Evolutionary conservation across 2,113 vertebrate species (phyloP).

Genomic region (Poeciliopsis prolifica): DNA sequence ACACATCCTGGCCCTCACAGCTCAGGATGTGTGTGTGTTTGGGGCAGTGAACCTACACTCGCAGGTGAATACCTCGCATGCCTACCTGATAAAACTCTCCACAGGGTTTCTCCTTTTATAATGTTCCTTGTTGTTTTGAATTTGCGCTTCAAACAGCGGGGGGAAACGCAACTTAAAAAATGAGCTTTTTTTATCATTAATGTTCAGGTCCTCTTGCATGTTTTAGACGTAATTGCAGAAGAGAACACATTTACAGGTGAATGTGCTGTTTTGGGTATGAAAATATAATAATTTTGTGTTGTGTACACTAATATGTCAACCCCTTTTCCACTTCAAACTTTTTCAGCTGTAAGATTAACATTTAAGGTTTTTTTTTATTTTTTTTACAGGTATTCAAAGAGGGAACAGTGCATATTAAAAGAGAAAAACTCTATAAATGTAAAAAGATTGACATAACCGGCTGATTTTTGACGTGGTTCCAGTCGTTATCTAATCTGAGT

Average conservation of each 20-base stretch:
- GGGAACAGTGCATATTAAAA: not conserved
- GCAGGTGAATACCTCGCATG: not conserved
- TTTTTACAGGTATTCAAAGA: not conserved
- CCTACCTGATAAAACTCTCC: constrained; percentile 1
- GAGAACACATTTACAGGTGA: too few species aligned
- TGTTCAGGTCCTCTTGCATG: not conserved
- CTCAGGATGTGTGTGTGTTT: constrained; percentile 6
- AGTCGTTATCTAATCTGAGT: not conserved
- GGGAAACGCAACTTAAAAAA: not conserved
- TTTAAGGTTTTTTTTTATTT: too few species aligned
- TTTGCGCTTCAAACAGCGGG: not conserved
- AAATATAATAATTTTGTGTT: too few species aligned
- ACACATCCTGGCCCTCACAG: constrained; percentile 16
- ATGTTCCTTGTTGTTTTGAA: not conserved
- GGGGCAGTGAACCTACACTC: constrained; percentile 11
- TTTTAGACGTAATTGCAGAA: not conserved
- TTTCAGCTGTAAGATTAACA: too few species aligned
- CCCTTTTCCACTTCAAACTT: too few species aligned
- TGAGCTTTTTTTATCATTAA: too few species aligned
- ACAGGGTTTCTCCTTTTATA: not conserved
- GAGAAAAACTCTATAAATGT: not conserved
- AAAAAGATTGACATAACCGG: not conserved
- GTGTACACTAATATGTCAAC: too few species aligned
- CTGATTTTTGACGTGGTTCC: not conserved
- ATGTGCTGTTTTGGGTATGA: too few species aligned